phyloP scores from a whole-genome alignment of 2,888 invertebrate species.

The Artemia sinica region DNA sequence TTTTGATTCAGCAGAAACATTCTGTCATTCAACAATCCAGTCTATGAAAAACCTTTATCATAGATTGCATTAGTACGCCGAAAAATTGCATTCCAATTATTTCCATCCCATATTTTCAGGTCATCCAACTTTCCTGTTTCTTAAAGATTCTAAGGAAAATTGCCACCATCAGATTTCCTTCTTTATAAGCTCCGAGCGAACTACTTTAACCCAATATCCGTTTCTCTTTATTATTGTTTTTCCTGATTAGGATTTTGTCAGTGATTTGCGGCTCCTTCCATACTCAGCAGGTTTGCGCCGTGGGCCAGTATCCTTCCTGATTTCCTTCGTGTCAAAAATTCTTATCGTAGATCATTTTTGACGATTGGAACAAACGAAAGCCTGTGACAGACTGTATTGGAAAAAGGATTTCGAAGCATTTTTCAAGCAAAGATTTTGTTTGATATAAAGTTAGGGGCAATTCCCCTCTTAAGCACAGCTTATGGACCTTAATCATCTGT shows the following conservation, averaged over 20 bases:
- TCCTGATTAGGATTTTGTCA: slow-evolving; percentile 14
- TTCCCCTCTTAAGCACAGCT: no score
- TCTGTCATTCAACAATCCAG: no score
- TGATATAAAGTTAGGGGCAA: neutral
- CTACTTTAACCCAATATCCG: slow-evolving; percentile 6
- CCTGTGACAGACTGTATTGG: neutral
- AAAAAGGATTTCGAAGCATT: slow-evolving; percentile 7
- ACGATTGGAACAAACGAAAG: neutral
- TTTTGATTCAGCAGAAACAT: no score
- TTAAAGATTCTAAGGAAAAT: no score
- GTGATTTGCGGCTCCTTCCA: slow-evolving; percentile 11
- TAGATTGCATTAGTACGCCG: no score
- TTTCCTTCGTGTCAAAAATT: slow-evolving; percentile 1
- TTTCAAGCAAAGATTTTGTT: slow-evolving; percentile 4
- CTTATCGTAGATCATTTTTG: slow-evolving; percentile 5
- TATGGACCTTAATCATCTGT: no score
- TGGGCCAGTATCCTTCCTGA: neutral
- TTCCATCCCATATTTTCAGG: no score
- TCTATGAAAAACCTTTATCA: no score
- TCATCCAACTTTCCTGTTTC: no score
- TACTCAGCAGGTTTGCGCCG: slow-evolving; percentile 6
- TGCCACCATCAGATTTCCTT: no score
- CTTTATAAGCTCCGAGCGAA: no score
- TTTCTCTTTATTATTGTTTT: neutral
- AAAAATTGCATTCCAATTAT: no score